Base-by-base conservation (phyloP, 1,140 invertebrate species). In the Trachelipus rathkii region DNA sequence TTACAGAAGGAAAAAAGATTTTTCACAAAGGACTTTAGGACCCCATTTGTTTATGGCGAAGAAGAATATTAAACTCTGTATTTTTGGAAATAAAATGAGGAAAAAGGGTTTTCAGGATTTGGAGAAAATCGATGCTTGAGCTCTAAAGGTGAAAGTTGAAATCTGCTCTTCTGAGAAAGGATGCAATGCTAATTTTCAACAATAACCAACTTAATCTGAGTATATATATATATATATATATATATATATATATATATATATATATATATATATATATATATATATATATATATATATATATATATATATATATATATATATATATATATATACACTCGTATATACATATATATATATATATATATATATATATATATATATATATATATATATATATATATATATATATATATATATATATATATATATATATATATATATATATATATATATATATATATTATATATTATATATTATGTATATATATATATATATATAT, bases 321-420 rank as follows among this genome's bases (percentile, higher is more conserved):
- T 21, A 60, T 60, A 60, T 60, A 60, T 60, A 60, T 60, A 60
- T 60, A 21, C 8, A 60, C 8, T 3, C 8, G 8, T 60, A 60
- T 60, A 60, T 60, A 60, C 8, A 60, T 60, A 60, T 60, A 60
- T 60, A 21, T 60, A 60, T 60, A 21, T 60, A 60, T 60, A 60
- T 60, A n/a, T 60, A 60, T 60, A 60, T 60, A 60, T 60, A 60
- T 60, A 60, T 60, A 60, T 60, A 60, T 60, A 60, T 21, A 60
- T 60, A 60, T 60, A 60, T 60, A 60, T 60, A 60, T 60, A 60
- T 60, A 60, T 60, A 60, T 60, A 60, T 60, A 60, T 60, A 60
- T 60, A 60, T 60, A 60, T 60, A 60, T 60, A 60, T 60, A 60
- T 60, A 60, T 60, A 60, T 21, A 21, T 60, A 60, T 60, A 60